Evolutionary conservation across 2,113 vertebrate genomes (phyloP), one percentile per base, ranked within the genome.

Genomic region (Scomber colias): DNA sequence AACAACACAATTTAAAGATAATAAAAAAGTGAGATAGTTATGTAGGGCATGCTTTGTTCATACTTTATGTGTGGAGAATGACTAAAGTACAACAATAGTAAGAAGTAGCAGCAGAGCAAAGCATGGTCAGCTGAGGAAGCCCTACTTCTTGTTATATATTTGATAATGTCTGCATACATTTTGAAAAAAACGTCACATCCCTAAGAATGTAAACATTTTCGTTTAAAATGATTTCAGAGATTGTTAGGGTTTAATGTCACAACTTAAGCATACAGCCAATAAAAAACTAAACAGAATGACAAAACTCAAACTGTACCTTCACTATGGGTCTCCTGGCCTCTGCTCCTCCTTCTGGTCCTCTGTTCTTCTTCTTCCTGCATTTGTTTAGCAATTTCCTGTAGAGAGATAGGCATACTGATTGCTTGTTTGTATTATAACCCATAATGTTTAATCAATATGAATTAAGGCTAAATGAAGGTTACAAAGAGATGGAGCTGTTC

Each of bases 321-420:
- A 21, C 17, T 31, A 4, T 53, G 59, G 31, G 56, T 77, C 15
- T 87, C 88, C 24, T 84, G 77, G 16, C 50, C 81, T 75, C 89
- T 85, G 82, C 63, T 86, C 46, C 70, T 76, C 30, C 85, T 90
- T 55, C 81, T 87, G 55, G 86, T 74, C 15, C 79, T 83, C 59
- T 92, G 74, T 70, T 94, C 90, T 78, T 96, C 96, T 81, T 95
- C 93, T 53, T 95, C 92, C 79, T 96, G 95, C 48, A 96, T 85
- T 24, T 46, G 84, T 84, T 95, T 94, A 1, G 95, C 95, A 49
- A 95, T 92, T 94, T 95, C 95, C 96, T 96, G 87, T 62, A 15
- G 44, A 87, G 57, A 85, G 66, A 77, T 1, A 31, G 8, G 1
- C 16, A 2, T 7, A 17, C 14, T 4, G 53, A 57, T 45, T 44